phyloP scores from a whole-genome alignment of 1,140 invertebrate species.

The Asbolus verrucosus region DNA sequence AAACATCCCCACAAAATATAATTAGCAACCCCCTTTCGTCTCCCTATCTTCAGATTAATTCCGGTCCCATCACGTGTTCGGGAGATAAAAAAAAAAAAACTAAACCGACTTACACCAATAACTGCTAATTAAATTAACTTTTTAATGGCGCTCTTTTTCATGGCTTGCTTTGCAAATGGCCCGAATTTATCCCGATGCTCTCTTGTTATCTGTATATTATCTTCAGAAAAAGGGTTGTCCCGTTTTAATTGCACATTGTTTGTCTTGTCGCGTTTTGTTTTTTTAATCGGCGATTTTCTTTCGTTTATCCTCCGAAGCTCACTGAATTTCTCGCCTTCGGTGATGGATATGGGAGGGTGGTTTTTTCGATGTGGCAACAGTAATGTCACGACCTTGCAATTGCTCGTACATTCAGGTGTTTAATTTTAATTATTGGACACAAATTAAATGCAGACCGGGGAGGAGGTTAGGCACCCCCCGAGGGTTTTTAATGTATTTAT shows the following conservation, averaged over 20 bases:
- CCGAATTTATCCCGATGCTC: constrained; percentile 52
- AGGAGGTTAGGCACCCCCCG: constrained; percentile 23
- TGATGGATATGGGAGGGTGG: neutral
- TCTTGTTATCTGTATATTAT: constrained; percentile 56
- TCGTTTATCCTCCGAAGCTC: constrained; percentile 16
- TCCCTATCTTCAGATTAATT: constrained; percentile 50
- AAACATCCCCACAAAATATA: constrained; percentile 51
- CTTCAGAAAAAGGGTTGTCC: constrained; percentile 53
- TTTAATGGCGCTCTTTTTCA: constrained; percentile 51
- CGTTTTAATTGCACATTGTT: constrained; percentile 51
- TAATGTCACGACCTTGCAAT: constrained; percentile 3
- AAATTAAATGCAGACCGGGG: constrained; percentile 32
- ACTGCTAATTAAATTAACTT: constrained; percentile 54
- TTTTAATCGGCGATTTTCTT: constrained; percentile 31
- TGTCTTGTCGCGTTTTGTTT: constrained; percentile 49
- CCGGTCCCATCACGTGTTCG: constrained; percentile 44
- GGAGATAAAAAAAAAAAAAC: constrained; percentile 51
- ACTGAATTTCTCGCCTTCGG: constrained; percentile 1
- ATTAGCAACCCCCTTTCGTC: constrained; percentile 45
- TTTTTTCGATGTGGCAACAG: too few relatives aligned
- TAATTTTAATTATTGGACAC: constrained; percentile 39
- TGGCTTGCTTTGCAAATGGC: constrained; percentile 52
- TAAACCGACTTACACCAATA: constrained; percentile 54
- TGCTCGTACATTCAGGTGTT: neutral
- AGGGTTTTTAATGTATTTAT: constrained; percentile 40